Conservation (phyloP, 1,140 invertebrate genomes). For the Papilio dardanus region DNA sequence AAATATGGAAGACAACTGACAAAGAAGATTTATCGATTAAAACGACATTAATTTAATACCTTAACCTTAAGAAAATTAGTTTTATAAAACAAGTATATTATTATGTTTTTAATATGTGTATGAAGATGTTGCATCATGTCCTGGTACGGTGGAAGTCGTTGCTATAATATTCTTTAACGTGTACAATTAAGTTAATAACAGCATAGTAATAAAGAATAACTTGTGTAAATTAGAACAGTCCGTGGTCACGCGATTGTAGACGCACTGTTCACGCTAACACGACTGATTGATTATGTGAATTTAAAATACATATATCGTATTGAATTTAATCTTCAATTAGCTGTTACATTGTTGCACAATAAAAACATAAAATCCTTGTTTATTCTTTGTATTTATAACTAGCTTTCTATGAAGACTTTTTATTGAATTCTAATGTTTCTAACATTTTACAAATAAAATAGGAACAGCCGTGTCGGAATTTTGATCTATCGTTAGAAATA, state of each 20-base stretch:
- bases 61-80: too few relatives aligned
- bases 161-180: slow-evolving; percentile 2
- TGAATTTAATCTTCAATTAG: slow-evolving; percentile 5
- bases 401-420: background rate
- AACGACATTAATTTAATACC: background rate
- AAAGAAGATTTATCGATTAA: background rate
- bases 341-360: background rate
- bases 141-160: background rate
- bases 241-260: background rate
- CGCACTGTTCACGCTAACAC: background rate
- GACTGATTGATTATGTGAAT: slow-evolving; percentile 14
- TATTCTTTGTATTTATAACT: background rate
- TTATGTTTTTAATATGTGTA: background rate
- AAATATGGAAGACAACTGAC: background rate
- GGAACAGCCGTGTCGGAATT: background rate
- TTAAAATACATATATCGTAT: background rate
- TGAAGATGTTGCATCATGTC: slow-evolving; percentile 1
- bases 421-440: too few relatives aligned
- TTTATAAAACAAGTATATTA: too few relatives aligned
- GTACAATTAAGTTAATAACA: slow-evolving; percentile 16
- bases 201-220: slow-evolving; percentile 14
- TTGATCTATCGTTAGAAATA: background rate
- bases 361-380: background rate
- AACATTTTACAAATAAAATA: background rate
- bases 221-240: slow-evolving; percentile 12